These are phyloP conservation scores for Hoplodrina blanda DNA, from an alignment of 2,888 invertebrate species.

Conservation along the genomic window DNA sequence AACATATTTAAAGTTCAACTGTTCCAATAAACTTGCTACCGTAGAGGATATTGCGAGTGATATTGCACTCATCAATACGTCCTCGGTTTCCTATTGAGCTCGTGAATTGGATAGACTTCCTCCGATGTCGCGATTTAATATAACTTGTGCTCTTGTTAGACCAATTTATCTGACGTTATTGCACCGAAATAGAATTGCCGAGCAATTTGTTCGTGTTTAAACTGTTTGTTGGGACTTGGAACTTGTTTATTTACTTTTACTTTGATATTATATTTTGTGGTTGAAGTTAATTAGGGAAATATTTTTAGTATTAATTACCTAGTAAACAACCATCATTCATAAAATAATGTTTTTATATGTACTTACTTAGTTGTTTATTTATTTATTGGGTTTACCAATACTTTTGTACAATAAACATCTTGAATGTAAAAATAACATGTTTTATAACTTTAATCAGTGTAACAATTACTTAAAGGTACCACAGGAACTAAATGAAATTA, in stretches of 20 bases:
- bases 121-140: slow-evolving; percentile 57
- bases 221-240: slow-evolving; percentile 10
- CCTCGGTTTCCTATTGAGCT: slow-evolving; percentile 66
- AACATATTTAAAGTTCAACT: slow-evolving; percentile 26
- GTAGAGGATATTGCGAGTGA: slow-evolving; percentile 64
- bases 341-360: neutral
- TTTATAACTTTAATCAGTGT: no score
- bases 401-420: no score
- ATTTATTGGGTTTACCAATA: no score
- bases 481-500: no score
- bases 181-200: slow-evolving; percentile 32
- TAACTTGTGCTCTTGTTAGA: slow-evolving; percentile 52
- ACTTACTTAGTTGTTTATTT: no score
- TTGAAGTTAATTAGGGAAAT: slow-evolving; percentile 11
- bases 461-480: no score
- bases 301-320: neutral
- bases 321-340: neutral
- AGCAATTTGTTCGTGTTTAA: slow-evolving; percentile 27
- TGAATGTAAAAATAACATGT: no score
- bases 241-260: neutral
- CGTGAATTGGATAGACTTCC: slow-evolving; percentile 60
- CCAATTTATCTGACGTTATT: slow-evolving; percentile 45
- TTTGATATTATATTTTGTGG: slow-evolving; percentile 7
- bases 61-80: slow-evolving; percentile 68
- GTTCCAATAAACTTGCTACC: slow-evolving; percentile 32